Evolutionary conservation across 2,888 invertebrate species (phyloP).

Genomic region (Pandemis corylana): DNA sequence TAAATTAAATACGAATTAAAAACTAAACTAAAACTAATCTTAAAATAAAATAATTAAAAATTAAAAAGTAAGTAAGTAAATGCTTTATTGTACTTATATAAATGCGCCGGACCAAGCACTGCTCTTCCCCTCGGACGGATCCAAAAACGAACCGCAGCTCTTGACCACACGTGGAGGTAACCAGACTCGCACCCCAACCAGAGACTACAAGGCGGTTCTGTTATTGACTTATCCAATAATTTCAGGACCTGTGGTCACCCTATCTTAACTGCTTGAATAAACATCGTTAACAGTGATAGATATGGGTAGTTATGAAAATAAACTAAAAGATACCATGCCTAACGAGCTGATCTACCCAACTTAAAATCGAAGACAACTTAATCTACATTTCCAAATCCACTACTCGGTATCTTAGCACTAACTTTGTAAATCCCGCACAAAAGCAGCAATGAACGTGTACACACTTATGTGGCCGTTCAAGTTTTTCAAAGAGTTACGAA

Average conservation of each 20-base stretch:
- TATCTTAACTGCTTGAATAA: constrained; percentile 78
- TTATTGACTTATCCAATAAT: neutral
- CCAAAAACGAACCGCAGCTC: no score
- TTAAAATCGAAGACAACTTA: constrained; percentile 36
- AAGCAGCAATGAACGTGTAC: constrained; percentile 50
- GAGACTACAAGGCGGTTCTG: no score
- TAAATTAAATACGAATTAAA: no score
- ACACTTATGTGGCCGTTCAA: constrained; percentile 21
- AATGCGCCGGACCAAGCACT: no score
- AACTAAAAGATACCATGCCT: constrained; percentile 75
- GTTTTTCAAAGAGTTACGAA: constrained; percentile 51
- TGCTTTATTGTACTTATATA: no score
- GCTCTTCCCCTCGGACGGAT: no score
- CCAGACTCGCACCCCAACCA: no score
- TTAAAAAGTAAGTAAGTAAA: no score
- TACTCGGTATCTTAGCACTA: constrained; percentile 43
- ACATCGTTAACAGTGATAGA: constrained; percentile 85
- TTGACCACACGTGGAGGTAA: no score
- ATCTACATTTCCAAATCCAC: constrained; percentile 49
- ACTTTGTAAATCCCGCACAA: constrained; percentile 13
- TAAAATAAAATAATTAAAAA: no score
- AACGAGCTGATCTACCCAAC: constrained; percentile 71
- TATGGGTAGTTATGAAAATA: constrained; percentile 83
- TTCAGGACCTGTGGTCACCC: constrained; percentile 54
- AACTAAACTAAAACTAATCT: no score